Conservation (phyloP, 2,888 invertebrate species). For the Harpalus rubripes region DNA sequence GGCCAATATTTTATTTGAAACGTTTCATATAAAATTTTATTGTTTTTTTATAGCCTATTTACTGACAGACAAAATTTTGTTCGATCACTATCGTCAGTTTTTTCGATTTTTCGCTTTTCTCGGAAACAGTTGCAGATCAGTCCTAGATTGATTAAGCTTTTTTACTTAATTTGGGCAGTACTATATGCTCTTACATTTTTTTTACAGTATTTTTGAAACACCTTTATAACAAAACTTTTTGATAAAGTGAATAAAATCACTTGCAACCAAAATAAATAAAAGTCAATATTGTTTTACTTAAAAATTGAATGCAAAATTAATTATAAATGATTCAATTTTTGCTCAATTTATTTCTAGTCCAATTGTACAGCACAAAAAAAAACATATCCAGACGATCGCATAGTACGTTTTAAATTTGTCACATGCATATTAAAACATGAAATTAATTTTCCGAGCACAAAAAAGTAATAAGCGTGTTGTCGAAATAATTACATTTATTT, state of each 20-base stretch:
- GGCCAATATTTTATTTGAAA: too few relatives aligned
- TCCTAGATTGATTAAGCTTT: too few relatives aligned
- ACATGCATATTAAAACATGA: constrained; percentile 32
- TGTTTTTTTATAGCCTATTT: too few relatives aligned
- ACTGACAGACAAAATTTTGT: too few relatives aligned
- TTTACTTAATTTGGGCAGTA: too few relatives aligned
- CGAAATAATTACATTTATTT: constrained; percentile 55
- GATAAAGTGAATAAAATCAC: neutral
- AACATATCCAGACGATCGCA: neutral
- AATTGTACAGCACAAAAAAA: constrained; percentile 3
- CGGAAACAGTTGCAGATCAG: too few relatives aligned
- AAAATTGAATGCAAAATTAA: constrained; percentile 22
- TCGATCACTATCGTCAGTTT: too few relatives aligned
- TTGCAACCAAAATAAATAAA: neutral
- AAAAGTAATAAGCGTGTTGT: constrained; percentile 36
- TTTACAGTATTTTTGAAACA: too few relatives aligned
- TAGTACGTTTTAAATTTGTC: constrained; percentile 14
- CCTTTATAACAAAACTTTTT: too few relatives aligned
- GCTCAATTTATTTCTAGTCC: constrained; percentile 12
- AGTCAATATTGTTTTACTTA: neutral
- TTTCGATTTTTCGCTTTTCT: too few relatives aligned
- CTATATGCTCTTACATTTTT: too few relatives aligned
- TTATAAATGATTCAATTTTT: constrained; percentile 29
- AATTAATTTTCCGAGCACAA: constrained; percentile 21
- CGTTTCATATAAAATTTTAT: too few relatives aligned